Conservation (phyloP, 2,113 vertebrate species). For the Pelecanus crispus region DNA sequence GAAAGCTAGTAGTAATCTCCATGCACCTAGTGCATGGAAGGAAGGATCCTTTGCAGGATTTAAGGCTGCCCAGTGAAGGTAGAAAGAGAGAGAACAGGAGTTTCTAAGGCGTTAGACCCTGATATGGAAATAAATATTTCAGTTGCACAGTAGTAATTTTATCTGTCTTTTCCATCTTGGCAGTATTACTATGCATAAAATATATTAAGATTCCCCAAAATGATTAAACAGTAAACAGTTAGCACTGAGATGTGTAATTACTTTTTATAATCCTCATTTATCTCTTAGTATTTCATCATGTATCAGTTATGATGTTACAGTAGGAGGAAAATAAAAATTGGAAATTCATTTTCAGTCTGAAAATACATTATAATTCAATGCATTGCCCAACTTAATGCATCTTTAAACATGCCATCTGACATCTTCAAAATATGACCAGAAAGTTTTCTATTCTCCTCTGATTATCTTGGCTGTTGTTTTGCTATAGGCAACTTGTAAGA, state of each 20-base stretch:
- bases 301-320: not conserved
- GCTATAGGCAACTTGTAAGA: conserved; percentile 1
- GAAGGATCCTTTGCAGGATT: conserved; percentile 26
- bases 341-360: not conserved
- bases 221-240: conserved; percentile 16
- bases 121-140: not conserved
- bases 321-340: not conserved
- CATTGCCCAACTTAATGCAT: not conserved
- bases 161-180: conserved; percentile 3
- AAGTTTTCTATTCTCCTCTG: not conserved
- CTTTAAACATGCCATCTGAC: not conserved
- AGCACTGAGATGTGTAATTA: conserved; percentile 9
- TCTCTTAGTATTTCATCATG: not conserved
- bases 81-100: not conserved
- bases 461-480: conserved; percentile 5
- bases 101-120: conserved; percentile 21
- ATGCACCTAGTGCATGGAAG: conserved; percentile 29
- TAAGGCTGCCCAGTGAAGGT: not conserved
- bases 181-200: not conserved
- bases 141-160: not conserved
- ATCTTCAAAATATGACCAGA: not conserved
- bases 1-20: not conserved
- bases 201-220: not conserved
- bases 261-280: conserved; percentile 22
- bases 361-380: not conserved